These are phyloP conservation scores for Rhogogaster chlorosoma DNA, from an alignment of 2,888 invertebrate genomes.

Conservation along the genomic window DNA sequence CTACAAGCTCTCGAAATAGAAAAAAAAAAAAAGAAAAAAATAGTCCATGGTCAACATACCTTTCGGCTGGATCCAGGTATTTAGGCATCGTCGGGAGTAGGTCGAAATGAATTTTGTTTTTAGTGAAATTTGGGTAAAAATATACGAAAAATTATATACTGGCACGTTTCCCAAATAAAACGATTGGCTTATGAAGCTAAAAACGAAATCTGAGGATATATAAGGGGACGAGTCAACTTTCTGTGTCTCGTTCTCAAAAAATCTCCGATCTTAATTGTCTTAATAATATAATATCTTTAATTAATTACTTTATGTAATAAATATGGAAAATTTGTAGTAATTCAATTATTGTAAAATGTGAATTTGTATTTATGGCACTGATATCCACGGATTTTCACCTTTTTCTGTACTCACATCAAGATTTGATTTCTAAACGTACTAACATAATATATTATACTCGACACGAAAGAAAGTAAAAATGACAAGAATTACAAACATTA, in stretches of 20 bases:
- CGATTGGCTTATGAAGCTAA: constrained; percentile 8
- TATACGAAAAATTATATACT: constrained; percentile 57
- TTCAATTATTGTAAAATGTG: not conserved
- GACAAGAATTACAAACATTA: not conserved
- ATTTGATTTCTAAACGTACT: not conserved
- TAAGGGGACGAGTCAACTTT: not conserved
- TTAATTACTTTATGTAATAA: not conserved
- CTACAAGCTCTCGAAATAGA: constrained; percentile 32
- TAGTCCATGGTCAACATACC: not conserved
- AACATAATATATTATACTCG: not conserved
- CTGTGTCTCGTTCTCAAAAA: not conserved
- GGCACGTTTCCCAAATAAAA: constrained; percentile 63
- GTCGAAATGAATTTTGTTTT: constrained; percentile 14
- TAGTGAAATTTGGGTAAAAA: not conserved
- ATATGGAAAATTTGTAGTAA: constrained; percentile 26
- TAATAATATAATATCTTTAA: not conserved
- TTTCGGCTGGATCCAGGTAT: not conserved
- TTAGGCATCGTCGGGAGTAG: not conserved
- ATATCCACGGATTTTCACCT: constrained; percentile 27
- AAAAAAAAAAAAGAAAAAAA: constrained; percentile 19
- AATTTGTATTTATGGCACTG: constrained; percentile 33
- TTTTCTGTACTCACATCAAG: not conserved
- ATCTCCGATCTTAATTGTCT: not conserved
- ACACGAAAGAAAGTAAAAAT: constrained; percentile 1
- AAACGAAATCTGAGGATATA: not conserved